Evolutionary conservation across 1,140 invertebrate genomes (phyloP), one percentile per base, ranked within the genome.

Genomic region (Drosophila yakuba): DNA sequence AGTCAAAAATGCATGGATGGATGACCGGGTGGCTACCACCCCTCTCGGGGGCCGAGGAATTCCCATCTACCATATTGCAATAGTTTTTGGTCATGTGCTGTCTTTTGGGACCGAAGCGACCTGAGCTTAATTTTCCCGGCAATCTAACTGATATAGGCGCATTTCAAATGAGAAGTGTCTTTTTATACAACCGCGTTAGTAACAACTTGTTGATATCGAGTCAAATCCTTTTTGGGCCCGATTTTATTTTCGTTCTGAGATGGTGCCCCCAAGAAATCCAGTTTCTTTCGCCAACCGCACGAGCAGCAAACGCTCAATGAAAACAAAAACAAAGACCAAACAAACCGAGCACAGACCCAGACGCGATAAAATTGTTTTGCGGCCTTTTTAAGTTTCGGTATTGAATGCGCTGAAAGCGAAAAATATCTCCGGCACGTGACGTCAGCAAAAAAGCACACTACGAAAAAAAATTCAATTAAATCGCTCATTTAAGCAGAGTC

Each of bases 401-500:
- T 44, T 41, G 44, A 38, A 20, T 36, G 52, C 23, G 52, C 41
- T 57, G 69, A 71, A 50, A 69, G 51, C 62, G 8, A 38, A 41
- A 54, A 58, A 36, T 36, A 25, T 38, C 63, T 54, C 14, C 12
- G 36, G 14, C 5, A 17, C 4, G 32, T 20, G 32, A 17, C 43
- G 43, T 12, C 15, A 36, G 23, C 3, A 2, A 0, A 62, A 58
- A 41, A 11, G 12, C 17, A 12, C 11, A 43, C 38, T 20, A 10
- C 0, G 8, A 56, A 28, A 20, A 28, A 39, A 11, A 10, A 11
- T 10, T 50, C 1, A 28, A 48, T 28, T 28, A 10, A 48, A 14
- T 3, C 11, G 17, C 6, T 12, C 32, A 32, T 32, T 32, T 3
- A 10, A 7, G 6, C 6, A 32, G 1, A 2, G 7, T 12, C 7